A percentile compares a stretch with the other conserved stretches of the same genome.
Conservation (phyloP, 2,797 vertebrate genomes). For the Telmatherina bonti region DNA sequence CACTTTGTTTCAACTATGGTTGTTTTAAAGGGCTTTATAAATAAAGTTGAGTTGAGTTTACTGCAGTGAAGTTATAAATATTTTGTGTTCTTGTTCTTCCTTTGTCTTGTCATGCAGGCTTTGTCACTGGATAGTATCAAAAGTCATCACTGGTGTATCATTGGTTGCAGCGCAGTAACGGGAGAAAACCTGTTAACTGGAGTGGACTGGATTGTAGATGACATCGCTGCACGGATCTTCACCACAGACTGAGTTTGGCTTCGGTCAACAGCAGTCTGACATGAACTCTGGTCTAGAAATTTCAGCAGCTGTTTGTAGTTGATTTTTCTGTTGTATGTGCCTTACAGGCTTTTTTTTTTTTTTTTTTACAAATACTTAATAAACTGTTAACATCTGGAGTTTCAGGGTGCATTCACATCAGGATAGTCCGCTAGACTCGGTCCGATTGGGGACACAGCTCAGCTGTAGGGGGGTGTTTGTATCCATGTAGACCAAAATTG, state of each 20-base stretch:
- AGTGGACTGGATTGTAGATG: slow-evolving; percentile 91
- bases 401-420: no score
- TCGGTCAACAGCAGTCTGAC: neutral
- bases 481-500: no score
- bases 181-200: slow-evolving; percentile 89
- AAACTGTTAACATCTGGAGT: no score
- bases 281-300: neutral
- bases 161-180: slow-evolving; percentile 90
- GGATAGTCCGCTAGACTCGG: no score
- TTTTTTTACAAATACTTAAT: no score
- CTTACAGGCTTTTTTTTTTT: no score
- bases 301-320: neutral
- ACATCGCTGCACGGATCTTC: slow-evolving; percentile 90
- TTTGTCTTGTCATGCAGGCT: slow-evolving; percentile 69
- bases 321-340: no score
- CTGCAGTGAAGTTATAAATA: neutral
- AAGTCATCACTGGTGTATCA: slow-evolving; percentile 92
- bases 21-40: no score
- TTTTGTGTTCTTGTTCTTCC: neutral
- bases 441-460: no score
- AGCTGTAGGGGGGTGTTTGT: no score
- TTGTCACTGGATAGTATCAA: slow-evolving; percentile 88
- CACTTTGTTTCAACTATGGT: no score
- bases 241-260: slow-evolving; percentile 81
- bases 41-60: no score